Conservation (phyloP, 1,140 invertebrate species). For the Onthophagus taurus region DNA sequence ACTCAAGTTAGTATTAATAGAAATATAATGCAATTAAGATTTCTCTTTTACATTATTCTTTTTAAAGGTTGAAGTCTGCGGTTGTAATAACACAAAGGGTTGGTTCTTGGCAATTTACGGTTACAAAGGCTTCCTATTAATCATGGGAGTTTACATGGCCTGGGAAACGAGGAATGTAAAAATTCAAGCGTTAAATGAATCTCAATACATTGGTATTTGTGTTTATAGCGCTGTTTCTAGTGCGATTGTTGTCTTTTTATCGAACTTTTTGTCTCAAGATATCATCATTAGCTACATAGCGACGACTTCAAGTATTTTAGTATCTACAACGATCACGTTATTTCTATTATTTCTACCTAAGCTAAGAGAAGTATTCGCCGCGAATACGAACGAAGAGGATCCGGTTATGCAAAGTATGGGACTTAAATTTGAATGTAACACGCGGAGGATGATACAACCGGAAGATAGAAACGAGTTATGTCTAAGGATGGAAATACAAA, state of each 20-base stretch:
- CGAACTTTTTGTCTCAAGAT: conserved; percentile 74
- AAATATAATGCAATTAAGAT: too few relatives aligned
- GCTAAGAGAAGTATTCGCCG: conserved; percentile 47
- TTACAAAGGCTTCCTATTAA: conserved; percentile 78
- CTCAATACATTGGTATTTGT: conserved; percentile 90
- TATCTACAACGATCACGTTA: conserved; percentile 77
- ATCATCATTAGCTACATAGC: conserved; percentile 76
- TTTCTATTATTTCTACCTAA: conserved; percentile 83
- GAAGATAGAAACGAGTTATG: conserved; percentile 62
- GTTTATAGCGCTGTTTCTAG: conserved; percentile 89
- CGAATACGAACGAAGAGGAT: conserved; percentile 55
- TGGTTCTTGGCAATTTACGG: conserved; percentile 82
- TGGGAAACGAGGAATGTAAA: conserved; percentile 97
- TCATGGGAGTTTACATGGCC: conserved; percentile 91
- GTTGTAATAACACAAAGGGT: conserved; percentile 72
- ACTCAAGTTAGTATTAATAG: conserved; percentile 62
- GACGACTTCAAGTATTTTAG: conserved; percentile 70
- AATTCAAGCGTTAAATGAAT: conserved; percentile 95
- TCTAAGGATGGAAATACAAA: conserved; percentile 83
- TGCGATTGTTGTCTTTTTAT: conserved; percentile 73
- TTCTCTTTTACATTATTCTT: too few relatives aligned
- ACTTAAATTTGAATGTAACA: conserved; percentile 79
- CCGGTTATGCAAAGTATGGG: conserved; percentile 81
- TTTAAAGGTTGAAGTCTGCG: conserved; percentile 71
- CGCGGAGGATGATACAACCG: conserved; percentile 62